Evolutionary conservation across 35 echinoderm and acorn worm species (phyloP).

Genomic region (Amphiura filiformis): DNA sequence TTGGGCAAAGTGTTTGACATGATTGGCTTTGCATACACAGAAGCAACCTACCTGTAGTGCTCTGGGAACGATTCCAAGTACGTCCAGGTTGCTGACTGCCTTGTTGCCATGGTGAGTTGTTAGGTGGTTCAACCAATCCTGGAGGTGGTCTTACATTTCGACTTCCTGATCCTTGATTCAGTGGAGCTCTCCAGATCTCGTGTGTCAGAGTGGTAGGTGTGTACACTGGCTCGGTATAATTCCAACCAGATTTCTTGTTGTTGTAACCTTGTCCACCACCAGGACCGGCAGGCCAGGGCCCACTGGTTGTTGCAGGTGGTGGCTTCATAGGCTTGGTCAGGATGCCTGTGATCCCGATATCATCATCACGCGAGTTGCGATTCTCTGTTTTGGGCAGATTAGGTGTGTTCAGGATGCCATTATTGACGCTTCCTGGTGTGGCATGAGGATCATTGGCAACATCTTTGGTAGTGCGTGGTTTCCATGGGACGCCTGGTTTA

Average conservation of each 20-base stretch:
- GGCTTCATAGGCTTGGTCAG: slow-evolving; percentile 94
- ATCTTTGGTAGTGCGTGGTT: slow-evolving; percentile 70
- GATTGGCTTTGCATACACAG: too few species aligned
- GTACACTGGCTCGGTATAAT: slow-evolving; percentile 43
- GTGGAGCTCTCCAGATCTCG: slow-evolving; percentile 51
- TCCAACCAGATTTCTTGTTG: slow-evolving; percentile 83
- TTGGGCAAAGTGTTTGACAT: too few species aligned
- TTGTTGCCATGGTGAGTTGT: slow-evolving; percentile 43
- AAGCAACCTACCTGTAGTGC: slow-evolving; percentile 30
- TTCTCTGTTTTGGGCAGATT: slow-evolving; percentile 51
- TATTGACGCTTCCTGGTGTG: slow-evolving; percentile 91
- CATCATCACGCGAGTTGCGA: slow-evolving; percentile 62
- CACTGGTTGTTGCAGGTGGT: slow-evolving; percentile 16
- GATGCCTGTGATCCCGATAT: slow-evolving; percentile 88
- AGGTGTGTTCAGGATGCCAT: slow-evolving; percentile 19
- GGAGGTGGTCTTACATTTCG: slow-evolving; percentile 53
- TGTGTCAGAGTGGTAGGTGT: slow-evolving; percentile 24
- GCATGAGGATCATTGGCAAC: slow-evolving; percentile 94
- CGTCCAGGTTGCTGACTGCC: slow-evolving; percentile 13
- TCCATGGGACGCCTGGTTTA: slow-evolving; percentile 99
- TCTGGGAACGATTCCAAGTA: slow-evolving; percentile 26
- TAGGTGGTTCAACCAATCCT: slow-evolving; percentile 57
- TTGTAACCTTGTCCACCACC: slow-evolving; percentile 24
- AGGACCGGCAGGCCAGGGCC: slow-evolving; percentile 25
- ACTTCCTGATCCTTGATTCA: slow-evolving; percentile 40